phyloP scores from a whole-genome alignment of 1,140 invertebrate genomes.

The Steinernema khuongi region DNA sequence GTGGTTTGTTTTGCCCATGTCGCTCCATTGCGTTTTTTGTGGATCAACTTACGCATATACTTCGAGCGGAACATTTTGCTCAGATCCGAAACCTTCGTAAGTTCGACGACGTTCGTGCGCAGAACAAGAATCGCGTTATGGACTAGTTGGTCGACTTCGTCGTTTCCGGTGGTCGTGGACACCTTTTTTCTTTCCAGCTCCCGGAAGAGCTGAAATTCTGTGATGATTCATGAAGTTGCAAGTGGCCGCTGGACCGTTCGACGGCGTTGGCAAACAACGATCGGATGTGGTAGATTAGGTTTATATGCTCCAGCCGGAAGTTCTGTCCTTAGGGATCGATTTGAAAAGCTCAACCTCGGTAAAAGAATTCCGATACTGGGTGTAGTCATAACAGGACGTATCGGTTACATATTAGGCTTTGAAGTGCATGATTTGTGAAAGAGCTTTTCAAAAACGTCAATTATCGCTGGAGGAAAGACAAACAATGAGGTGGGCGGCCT shows the following conservation, averaged over 20 bases:
- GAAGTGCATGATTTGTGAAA: neutral
- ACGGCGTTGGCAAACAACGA: neutral
- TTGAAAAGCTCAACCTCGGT: too few species aligned
- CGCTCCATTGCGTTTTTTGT: too few species aligned
- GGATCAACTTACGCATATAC: slow-evolving; percentile 9
- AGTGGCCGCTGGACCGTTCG: neutral
- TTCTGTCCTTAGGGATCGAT: too few species aligned
- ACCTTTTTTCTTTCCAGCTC: neutral
- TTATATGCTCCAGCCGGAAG: too few species aligned
- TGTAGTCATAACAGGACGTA: too few species aligned
- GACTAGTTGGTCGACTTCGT: neutral
- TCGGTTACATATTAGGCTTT: too few species aligned
- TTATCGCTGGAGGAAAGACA: slow-evolving; percentile 16
- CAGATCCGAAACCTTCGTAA: neutral
- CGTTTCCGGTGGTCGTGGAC: neutral
- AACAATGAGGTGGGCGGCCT: slow-evolving; percentile 1
- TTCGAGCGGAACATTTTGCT: slow-evolving; percentile 11
- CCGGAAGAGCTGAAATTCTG: neutral
- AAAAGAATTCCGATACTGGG: too few species aligned
- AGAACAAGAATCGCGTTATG: slow-evolving; percentile 8
- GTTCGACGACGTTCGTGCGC: neutral
- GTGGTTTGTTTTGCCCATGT: neutral
- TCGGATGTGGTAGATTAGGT: too few species aligned
- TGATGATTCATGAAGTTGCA: neutral
- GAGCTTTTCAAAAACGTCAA: neutral